These are phyloP conservation scores for Epinotia demarniana DNA, from an alignment of 2,888 invertebrate genomes.

Conservation along the genomic window DNA sequence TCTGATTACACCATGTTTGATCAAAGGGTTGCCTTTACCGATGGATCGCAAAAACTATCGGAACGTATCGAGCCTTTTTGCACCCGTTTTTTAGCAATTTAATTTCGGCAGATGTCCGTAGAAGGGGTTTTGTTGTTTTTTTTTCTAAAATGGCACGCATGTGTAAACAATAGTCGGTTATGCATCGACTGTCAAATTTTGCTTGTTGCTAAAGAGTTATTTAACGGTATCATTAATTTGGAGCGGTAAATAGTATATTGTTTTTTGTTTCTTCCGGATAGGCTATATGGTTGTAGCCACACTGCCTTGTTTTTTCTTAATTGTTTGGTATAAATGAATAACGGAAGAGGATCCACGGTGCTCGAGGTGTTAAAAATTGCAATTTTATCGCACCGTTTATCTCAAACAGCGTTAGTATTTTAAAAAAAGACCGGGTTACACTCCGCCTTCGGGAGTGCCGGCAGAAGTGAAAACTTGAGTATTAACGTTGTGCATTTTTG, in stretches of 20 bases:
- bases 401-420: conserved; percentile 12
- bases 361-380: conserved; percentile 33
- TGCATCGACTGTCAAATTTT: conserved; percentile 74
- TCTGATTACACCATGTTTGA: conserved; percentile 81
- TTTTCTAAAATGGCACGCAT: conserved; percentile 72
- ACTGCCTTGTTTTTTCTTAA: conserved; percentile 33
- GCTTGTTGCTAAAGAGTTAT: conserved; percentile 73
- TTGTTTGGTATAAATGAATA: conserved; percentile 46
- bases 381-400: conserved; percentile 32
- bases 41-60: conserved; percentile 72
- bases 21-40: conserved; percentile 81
- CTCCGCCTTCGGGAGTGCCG: no score
- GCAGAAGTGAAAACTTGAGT: no score
- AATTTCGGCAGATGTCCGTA: conserved; percentile 83
- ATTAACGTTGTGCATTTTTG: no score
- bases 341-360: conserved; percentile 54
- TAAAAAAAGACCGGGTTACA: no score
- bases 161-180: conserved; percentile 80
- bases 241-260: conserved; percentile 58
- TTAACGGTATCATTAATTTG: conserved; percentile 58
- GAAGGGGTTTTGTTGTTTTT: conserved; percentile 78
- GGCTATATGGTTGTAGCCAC: background rate
- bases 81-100: conserved; percentile 81
- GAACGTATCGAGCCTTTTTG: conserved; percentile 66
- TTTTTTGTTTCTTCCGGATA: conserved; percentile 42